Evolutionary conservation across 2,888 invertebrate species (phyloP).

Genomic region (Cetonia aurata): DNA sequence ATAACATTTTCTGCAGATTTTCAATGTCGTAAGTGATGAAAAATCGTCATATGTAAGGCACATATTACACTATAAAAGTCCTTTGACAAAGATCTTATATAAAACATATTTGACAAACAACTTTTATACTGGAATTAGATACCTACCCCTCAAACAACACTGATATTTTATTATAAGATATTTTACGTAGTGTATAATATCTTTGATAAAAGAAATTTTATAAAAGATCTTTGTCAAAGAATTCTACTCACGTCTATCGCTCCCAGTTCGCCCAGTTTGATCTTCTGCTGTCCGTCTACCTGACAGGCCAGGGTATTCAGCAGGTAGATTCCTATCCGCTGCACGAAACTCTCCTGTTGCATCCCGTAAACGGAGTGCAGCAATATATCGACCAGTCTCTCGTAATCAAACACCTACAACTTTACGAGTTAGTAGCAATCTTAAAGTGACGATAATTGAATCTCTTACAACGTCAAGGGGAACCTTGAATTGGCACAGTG

Average conservation of each 20-base stretch:
- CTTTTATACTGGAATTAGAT: not conserved
- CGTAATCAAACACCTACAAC: conserved; percentile 87
- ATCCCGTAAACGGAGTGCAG: conserved; percentile 85
- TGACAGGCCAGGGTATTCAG: conserved; percentile 97
- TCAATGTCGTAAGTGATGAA: conserved; percentile 10
- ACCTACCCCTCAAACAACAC: too few relatives aligned
- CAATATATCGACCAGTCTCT: conserved; percentile 85
- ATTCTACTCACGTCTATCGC: conserved; percentile 79
- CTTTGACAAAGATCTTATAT: too few relatives aligned
- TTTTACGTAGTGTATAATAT: too few relatives aligned
- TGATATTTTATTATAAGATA: too few relatives aligned
- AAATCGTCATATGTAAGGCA: not conserved
- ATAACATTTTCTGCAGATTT: conserved; percentile 82
- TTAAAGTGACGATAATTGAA: conserved; percentile 42
- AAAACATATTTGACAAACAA: too few relatives aligned
- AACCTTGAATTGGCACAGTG: conserved; percentile 94
- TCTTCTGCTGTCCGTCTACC: conserved; percentile 93
- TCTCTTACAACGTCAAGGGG: conserved; percentile 90
- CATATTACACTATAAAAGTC: too few relatives aligned
- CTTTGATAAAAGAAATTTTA: too few relatives aligned
- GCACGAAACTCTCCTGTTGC: conserved; percentile 91
- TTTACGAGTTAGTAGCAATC: conserved; percentile 29
- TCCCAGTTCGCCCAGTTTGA: conserved; percentile 89
- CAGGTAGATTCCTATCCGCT: conserved; percentile 93
- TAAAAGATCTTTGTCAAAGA: too few relatives aligned